Evolutionary conservation across 1,140 invertebrate species (phyloP).

Genomic region (Zophobas atratus): DNA sequence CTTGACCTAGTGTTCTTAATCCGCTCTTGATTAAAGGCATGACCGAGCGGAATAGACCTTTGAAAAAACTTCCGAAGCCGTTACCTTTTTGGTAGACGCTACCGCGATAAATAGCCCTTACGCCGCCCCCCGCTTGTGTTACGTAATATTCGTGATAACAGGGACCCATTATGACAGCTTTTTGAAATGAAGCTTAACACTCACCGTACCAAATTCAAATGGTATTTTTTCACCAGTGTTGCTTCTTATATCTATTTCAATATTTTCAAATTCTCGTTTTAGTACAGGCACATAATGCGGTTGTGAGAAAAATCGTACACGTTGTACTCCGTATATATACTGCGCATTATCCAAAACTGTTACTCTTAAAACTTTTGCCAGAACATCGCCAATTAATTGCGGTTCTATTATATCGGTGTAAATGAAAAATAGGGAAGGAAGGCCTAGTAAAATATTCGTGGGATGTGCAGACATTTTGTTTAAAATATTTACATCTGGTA

Average conservation of each 20-base stretch:
- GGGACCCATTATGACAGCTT: constrained; percentile 45
- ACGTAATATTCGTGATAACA: constrained; percentile 60
- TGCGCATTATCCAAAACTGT: constrained; percentile 53
- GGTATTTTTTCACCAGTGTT: constrained; percentile 47
- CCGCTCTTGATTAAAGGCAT: constrained; percentile 53
- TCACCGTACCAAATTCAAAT: constrained; percentile 64
- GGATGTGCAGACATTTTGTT: constrained; percentile 52
- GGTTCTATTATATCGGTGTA: constrained; percentile 64
- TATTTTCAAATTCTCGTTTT: constrained; percentile 28
- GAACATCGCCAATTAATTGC: constrained; percentile 63
- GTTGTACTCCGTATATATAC: constrained; percentile 11
- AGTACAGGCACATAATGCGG: constrained; percentile 12
- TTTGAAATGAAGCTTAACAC: constrained; percentile 59
- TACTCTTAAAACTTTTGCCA: constrained; percentile 59
- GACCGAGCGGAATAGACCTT: constrained; percentile 61
- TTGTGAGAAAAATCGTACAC: neutral
- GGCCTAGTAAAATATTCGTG: constrained; percentile 56
- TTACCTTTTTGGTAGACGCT: too few relatives aligned
- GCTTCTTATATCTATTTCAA: constrained; percentile 21
- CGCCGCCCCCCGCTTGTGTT: constrained; percentile 58
- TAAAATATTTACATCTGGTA: constrained; percentile 53
- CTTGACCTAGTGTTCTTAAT: constrained; percentile 58
- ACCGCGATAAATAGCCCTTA: constrained; percentile 59
- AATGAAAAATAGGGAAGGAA: constrained; percentile 62
- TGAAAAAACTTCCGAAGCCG: constrained; percentile 61